phyloP scores from a whole-genome alignment of 2,888 invertebrate genomes.

The Macrosoma leucophasiata region DNA sequence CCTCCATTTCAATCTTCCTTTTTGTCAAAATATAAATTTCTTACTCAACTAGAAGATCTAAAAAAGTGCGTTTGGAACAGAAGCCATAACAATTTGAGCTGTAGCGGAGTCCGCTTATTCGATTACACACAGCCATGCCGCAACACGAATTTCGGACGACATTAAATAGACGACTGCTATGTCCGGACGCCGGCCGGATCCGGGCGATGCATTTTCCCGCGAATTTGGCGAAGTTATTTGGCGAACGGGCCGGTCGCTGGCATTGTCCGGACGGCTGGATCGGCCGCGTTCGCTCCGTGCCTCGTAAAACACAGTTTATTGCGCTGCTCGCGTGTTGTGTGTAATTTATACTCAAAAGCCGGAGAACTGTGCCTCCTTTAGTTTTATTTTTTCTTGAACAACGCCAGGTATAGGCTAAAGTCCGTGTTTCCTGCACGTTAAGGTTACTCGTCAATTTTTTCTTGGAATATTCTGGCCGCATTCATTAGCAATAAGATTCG shows the following conservation, averaged over 20 bases:
- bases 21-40: no score
- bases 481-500: no score
- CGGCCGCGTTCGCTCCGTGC: constrained; percentile 42
- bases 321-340: constrained; percentile 37
- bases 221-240: constrained; percentile 52
- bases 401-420: background rate
- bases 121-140: constrained; percentile 32
- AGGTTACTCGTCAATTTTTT: no score
- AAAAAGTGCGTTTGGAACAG: no score
- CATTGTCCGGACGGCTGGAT: constrained; percentile 51
- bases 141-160: constrained; percentile 30
- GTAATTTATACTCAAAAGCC: constrained; percentile 43
- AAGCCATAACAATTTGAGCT: constrained; percentile 13
- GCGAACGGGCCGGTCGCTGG: constrained; percentile 27
- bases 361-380: no score
- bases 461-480: no score
- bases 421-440: no score
- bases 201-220: constrained; percentile 50
- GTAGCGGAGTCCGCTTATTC: constrained; percentile 22
- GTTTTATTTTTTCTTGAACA: no score
- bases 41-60: no score
- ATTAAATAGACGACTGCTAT: constrained; percentile 24
- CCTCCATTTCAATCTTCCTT: no score
- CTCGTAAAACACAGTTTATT: constrained; percentile 58
- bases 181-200: constrained; percentile 37